phyloP scores from a whole-genome alignment of 2,797 vertebrate species.

The Hapalemur alaotrensis region DNA sequence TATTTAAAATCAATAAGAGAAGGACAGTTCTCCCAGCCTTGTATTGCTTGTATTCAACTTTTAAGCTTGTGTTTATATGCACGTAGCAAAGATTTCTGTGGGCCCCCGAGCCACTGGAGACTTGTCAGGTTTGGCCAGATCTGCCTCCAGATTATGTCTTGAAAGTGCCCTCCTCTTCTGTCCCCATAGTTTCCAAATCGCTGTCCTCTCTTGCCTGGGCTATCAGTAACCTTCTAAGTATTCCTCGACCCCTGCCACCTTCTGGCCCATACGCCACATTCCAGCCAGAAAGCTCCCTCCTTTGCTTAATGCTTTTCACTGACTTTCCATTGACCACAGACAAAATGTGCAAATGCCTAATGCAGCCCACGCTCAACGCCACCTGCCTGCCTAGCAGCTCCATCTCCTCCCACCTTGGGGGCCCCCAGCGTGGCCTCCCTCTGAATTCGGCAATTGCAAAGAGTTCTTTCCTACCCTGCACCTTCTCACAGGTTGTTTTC shows the following conservation, averaged over 20 bases:
- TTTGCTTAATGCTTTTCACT: neutral
- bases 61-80: neutral
- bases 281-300: neutral
- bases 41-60: neutral
- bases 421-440: neutral
- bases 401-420: neutral
- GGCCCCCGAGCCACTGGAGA: neutral
- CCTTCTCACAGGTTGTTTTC: neutral
- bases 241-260: neutral
- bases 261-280: neutral
- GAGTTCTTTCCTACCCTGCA: neutral
- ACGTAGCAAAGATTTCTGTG: neutral
- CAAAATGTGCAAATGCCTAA: neutral
- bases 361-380: neutral
- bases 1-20: neutral
- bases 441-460: neutral
- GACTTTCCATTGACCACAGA: neutral
- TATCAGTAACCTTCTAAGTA: neutral
- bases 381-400: neutral
- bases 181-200: neutral
- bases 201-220: neutral
- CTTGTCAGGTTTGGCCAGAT: neutral
- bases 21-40: neutral
- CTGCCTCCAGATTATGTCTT: neutral
- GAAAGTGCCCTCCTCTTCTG: neutral